These are phyloP conservation scores for Tillus elongatus DNA, from an alignment of 2,888 invertebrate species.

Conservation along the genomic window DNA sequence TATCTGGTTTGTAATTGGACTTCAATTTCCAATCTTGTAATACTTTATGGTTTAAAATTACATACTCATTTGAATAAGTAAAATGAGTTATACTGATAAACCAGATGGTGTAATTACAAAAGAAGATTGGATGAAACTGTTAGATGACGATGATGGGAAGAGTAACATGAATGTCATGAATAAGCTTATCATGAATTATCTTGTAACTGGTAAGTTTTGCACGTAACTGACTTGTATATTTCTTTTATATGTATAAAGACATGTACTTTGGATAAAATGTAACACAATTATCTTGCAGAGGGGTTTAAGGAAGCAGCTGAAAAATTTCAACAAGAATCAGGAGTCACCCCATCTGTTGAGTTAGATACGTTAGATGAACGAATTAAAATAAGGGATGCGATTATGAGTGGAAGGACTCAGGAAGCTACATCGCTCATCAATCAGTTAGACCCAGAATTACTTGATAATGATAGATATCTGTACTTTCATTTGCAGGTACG, in stretches of 20 bases:
- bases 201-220: conserved; percentile 73
- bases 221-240: too few relatives aligned
- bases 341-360: conserved; percentile 68
- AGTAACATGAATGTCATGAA: conserved; percentile 97
- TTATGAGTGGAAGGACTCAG: conserved; percentile 85
- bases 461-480: conserved; percentile 90
- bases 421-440: conserved; percentile 92
- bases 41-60: too few relatives aligned
- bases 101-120: conserved; percentile 47
- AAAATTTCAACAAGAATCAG: conserved; percentile 92
- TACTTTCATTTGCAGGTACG: conserved; percentile 87
- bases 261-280: too few relatives aligned
- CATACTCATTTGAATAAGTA: too few relatives aligned
- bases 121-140: conserved; percentile 65
- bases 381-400: conserved; percentile 86
- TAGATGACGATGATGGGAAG: conserved; percentile 71
- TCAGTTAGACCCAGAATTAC: conserved; percentile 83
- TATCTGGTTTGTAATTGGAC: too few relatives aligned
- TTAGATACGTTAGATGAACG: conserved; percentile 82
- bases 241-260: too few relatives aligned
- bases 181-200: conserved; percentile 95
- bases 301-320: conserved; percentile 95
- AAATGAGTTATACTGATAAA: too few relatives aligned
- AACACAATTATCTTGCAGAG: conserved; percentile 54
- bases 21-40: too few relatives aligned